Conservation (phyloP, 2,888 invertebrate species). For the Ommatoiulus sabulosus region DNA sequence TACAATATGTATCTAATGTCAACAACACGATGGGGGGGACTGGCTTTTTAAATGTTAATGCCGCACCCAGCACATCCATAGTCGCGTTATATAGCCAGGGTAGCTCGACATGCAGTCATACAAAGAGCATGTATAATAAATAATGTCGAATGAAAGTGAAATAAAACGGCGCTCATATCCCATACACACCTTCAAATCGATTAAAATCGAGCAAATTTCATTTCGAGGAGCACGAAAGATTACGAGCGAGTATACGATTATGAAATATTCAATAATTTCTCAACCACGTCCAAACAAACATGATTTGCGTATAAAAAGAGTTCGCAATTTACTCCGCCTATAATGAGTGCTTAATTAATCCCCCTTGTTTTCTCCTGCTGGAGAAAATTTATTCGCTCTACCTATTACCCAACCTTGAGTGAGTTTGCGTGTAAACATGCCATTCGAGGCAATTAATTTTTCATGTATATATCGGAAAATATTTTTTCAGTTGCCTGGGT, state of each 20-base stretch:
- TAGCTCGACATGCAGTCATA: too few species aligned
- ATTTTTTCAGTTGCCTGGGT: not conserved
- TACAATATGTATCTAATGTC: too few species aligned
- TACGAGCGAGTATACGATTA: not conserved
- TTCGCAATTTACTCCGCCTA: not conserved
- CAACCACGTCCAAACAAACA: not conserved
- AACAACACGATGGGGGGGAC: too few species aligned
- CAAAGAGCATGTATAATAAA: too few species aligned
- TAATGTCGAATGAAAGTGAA: too few species aligned
- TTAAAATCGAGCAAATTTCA: not conserved
- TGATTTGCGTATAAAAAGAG: not conserved
- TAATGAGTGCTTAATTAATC: constrained; percentile 25
- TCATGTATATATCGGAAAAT: constrained; percentile 35
- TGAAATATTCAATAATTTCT: not conserved
- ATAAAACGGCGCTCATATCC: too few species aligned
- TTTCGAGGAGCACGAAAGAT: not conserved
- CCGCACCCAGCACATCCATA: too few species aligned
- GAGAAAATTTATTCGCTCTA: not conserved
- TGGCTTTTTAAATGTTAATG: too few species aligned
- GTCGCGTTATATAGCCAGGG: too few species aligned
- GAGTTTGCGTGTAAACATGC: constrained; percentile 35
- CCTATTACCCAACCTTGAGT: not conserved
- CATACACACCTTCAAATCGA: not conserved
- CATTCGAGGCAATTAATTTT: constrained; percentile 40
- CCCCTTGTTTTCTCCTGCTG: constrained; percentile 13